These are phyloP conservation scores for Hyppa rectilinea DNA, from an alignment of 2,888 invertebrate genomes.

Conservation along the genomic window DNA sequence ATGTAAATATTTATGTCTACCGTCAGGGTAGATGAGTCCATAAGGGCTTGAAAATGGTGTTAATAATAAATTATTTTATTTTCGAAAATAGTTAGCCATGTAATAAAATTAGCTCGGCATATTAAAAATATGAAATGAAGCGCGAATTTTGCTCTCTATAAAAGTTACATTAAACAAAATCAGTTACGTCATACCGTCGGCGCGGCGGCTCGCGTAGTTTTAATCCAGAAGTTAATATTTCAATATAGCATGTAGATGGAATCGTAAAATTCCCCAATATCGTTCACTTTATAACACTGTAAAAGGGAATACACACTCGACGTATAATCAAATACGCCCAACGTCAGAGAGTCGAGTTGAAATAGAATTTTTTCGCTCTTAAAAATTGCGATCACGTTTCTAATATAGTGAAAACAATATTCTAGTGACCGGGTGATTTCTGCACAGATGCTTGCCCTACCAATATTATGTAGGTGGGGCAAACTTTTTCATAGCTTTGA, in stretches of 20 bases:
- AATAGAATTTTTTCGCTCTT: conserved; percentile 90
- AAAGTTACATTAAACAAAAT: conserved; percentile 51
- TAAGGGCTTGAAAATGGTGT: not conserved
- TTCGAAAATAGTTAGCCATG: not conserved
- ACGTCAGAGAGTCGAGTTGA: conserved; percentile 83
- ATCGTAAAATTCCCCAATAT: conserved; percentile 85
- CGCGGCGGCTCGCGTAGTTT: conserved; percentile 60
- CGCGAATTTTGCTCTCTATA: conserved; percentile 15
- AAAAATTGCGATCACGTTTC: conserved; percentile 91
- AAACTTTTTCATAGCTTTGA: conserved; percentile 84
- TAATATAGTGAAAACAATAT: conserved; percentile 92
- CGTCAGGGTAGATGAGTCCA: not conserved
- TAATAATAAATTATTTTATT: not conserved
- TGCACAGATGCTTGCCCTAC: conserved; percentile 88
- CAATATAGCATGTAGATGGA: conserved; percentile 85
- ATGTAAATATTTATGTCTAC: conserved; percentile 43
- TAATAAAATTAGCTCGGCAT: conserved; percentile 1
- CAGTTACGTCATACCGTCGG: conserved; percentile 29
- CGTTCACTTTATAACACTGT: conserved; percentile 86
- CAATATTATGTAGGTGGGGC: conserved; percentile 85
- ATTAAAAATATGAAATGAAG: conserved; percentile 12
- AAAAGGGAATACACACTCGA: conserved; percentile 84
- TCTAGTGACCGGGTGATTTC: conserved; percentile 91
- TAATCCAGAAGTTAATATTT: conserved; percentile 82
- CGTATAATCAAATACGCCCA: conserved; percentile 87